Percentiles rank a stretch among this genome's conserved stretches.
phyloP scores from a whole-genome alignment of 1,140 invertebrate species.

The Samia ricini region DNA sequence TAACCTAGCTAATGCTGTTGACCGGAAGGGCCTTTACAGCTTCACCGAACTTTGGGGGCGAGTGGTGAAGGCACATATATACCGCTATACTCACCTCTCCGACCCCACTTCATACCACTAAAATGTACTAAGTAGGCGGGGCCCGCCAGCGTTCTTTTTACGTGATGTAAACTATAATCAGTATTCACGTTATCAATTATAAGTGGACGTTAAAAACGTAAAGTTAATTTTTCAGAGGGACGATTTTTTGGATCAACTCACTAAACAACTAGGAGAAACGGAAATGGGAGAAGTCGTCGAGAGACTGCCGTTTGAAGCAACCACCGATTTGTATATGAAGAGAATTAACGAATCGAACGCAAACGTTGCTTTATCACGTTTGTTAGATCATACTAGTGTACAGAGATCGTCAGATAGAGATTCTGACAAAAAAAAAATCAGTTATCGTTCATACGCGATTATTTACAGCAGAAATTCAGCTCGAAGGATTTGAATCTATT shows the following conservation, averaged over 20 bases:
- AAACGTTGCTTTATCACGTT: conserved; percentile 25
- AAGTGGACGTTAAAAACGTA: no score
- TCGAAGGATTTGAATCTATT: conserved; percentile 50
- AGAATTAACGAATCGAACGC: conserved; percentile 32
- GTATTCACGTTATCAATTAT: no score
- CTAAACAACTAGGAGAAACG: conserved; percentile 32
- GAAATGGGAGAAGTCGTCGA: conserved; percentile 39
- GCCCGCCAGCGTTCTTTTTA: no score
- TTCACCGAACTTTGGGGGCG: no score
- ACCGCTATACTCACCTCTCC: no score
- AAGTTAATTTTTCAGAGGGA: conserved; percentile 39
- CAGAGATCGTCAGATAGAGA: not conserved
- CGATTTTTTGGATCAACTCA: conserved; percentile 43
- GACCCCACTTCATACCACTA: no score
- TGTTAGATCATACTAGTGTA: conserved; percentile 33
- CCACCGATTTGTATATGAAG: conserved; percentile 33
- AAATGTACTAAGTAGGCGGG: no score
- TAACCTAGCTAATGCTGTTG: no score
- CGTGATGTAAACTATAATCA: no score
- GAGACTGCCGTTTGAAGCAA: conserved; percentile 27
- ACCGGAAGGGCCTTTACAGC: no score
- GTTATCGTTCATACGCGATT: conserved; percentile 39
- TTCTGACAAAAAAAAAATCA: conserved; percentile 13
- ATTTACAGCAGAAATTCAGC: conserved; percentile 41
- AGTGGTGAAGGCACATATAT: no score